A percentile compares a stretch with the other conserved stretches of the same genome.
Conservation (phyloP, 2,888 invertebrate species). For the Cosmia pyralina region DNA sequence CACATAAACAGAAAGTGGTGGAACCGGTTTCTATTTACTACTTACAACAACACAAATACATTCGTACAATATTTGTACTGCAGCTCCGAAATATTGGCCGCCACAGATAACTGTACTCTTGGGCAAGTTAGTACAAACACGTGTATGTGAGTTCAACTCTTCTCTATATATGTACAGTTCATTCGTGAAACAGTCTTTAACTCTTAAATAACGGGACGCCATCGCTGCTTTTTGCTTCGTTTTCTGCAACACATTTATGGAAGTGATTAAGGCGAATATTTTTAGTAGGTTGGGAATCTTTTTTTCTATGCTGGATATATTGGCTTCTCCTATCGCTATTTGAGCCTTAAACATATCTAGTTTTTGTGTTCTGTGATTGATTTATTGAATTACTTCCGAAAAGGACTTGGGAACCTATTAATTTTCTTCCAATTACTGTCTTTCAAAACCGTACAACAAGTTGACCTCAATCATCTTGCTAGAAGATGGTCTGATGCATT, state of each 20-base stretch:
- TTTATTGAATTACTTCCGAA: background rate
- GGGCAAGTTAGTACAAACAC: slow-evolving; percentile 48
- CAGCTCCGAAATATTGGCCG: slow-evolving; percentile 52
- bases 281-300: slow-evolving; percentile 24
- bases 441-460: slow-evolving; percentile 24
- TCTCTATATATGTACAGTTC: slow-evolving; percentile 39
- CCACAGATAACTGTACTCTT: slow-evolving; percentile 59
- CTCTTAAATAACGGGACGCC: slow-evolving; percentile 59
- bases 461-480: slow-evolving; percentile 41
- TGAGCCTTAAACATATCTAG: background rate
- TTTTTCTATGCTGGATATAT: slow-evolving; percentile 13
- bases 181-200: slow-evolving; percentile 55
- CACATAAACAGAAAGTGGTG: slow-evolving; percentile 51
- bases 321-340: background rate
- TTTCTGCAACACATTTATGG: slow-evolving; percentile 41
- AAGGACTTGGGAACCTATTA: background rate
- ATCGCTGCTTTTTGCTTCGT: slow-evolving; percentile 46
- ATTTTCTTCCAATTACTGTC: slow-evolving; percentile 32
- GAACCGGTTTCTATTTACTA: slow-evolving; percentile 41
- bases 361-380: slow-evolving; percentile 16
- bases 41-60: slow-evolving; percentile 48
- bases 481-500: slow-evolving; percentile 45
- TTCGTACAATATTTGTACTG: slow-evolving; percentile 49
- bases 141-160: slow-evolving; percentile 42
- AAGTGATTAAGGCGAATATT: slow-evolving; percentile 48